A percentile compares a stretch with the other conserved stretches of the same genome.
phyloP scores from a whole-genome alignment of 2,797 vertebrate species.

The Thalassophryne amazonica region DNA sequence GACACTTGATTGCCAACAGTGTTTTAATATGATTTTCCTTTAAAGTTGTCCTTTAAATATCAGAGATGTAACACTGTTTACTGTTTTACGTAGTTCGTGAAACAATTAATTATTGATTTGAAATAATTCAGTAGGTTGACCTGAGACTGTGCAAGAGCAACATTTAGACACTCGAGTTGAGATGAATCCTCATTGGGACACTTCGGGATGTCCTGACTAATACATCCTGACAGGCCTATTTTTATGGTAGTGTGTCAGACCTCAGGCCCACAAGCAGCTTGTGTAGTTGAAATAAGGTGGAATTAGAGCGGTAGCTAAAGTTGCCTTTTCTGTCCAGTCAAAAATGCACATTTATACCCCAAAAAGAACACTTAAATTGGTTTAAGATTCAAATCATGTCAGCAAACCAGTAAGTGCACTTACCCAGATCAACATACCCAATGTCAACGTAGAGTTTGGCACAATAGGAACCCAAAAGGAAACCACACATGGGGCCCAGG shows the following conservation, averaged over 20 bases:
- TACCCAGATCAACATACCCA: conserved; percentile 75
- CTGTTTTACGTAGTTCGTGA: no score
- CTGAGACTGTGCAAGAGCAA: no score
- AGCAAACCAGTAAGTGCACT: no score
- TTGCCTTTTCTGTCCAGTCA: neutral
- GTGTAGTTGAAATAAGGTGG: neutral
- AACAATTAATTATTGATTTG: no score
- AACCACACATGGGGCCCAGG: conserved; percentile 79
- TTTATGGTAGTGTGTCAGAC: neutral
- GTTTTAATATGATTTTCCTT: no score
- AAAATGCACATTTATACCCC: neutral
- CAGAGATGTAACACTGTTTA: no score
- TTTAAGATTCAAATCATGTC: no score
- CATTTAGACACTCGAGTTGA: neutral
- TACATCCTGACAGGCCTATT: conserved; percentile 16
- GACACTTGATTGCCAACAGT: no score
- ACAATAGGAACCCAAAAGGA: conserved; percentile 77
- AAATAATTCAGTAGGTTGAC: no score
- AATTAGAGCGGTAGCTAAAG: neutral
- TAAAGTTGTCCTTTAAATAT: no score
- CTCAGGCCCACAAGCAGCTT: conserved; percentile 10
- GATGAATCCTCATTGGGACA: neutral
- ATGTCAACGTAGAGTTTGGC: conserved; percentile 79
- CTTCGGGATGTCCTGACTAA: neutral
- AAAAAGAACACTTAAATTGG: neutral